Conservation (phyloP, 2,113 vertebrate genomes). For the Orientallactaga bullata region DNA sequence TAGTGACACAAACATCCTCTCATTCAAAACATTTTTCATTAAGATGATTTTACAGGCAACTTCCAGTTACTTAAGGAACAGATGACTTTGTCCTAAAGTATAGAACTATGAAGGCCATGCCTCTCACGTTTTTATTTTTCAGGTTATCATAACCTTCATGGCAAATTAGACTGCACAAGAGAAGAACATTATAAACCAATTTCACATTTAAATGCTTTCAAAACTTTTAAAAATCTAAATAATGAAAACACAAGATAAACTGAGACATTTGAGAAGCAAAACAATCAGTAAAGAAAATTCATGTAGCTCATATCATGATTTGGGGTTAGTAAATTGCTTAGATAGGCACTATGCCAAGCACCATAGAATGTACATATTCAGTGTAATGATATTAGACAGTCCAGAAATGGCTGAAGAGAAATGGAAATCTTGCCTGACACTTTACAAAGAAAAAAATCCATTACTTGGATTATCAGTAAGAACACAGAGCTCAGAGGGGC, state of each 20-base stretch:
- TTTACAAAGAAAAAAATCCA: not conserved
- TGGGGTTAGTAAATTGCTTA: not conserved
- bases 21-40: not conserved
- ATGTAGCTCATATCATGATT: not conserved
- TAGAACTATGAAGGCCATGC: not conserved
- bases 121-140: not conserved
- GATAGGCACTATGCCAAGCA: not conserved
- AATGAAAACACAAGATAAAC: not conserved
- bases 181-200: not conserved
- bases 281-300: conserved; percentile 21
- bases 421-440: not conserved
- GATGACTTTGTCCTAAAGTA: not conserved
- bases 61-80: conserved; percentile 15
- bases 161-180: not conserved
- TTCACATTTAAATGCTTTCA: not conserved
- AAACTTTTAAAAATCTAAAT: conserved; percentile 30
- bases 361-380: conserved; percentile 10
- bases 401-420: not conserved
- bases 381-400: not conserved
- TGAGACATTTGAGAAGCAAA: not conserved
- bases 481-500: not conserved
- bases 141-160: conserved; percentile 6
- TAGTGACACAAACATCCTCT: not conserved
- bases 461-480: not conserved
- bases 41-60: not conserved